Evolutionary conservation across 1,140 invertebrate genomes (phyloP), one percentile per base, ranked within the genome.

Genomic region (Hyles vespertilio): DNA sequence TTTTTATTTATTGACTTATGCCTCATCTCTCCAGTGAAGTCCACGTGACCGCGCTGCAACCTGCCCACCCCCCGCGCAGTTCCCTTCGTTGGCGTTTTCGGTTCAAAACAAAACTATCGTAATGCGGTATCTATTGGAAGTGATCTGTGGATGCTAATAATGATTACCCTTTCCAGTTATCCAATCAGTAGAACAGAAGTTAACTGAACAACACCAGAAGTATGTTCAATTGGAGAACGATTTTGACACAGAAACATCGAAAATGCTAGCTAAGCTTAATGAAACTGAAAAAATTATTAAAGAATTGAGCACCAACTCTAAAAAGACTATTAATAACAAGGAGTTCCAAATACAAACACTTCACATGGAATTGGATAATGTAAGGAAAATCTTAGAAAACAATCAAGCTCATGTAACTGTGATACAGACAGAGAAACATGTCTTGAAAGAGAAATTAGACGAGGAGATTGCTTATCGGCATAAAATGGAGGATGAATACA

Each of bases 401-500:
- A 32, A 58, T 9, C 44, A 59, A 50, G 62, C 69, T 51, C 68
- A 66, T 57, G 11, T 64, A 10, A 46, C 22, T 22, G 1, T 34
- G 6, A 32, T 61, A 32, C 40, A 67, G 51, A 68, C 57, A 32
- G 73, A 79, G 34, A 76, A 70, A 58, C 51, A 51, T 10, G 46
- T 53, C 7, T 49, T 79, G 33, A 40, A 57, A 11, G 32, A 61
- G 11, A 68, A 70, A 32, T 55, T 77, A 22, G 45, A 57, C 32
- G 60, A 69, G 51, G 61, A 67, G 32, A 64, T 59, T 3, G 48
- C 51, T n/a, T 58, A 56, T 36, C 70, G 66, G 65, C 72, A 56
- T 49, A 62, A 64, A 22, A 44, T 73, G 47, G 68, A 77, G 62
- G 64, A 68, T 9, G 72, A 73, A 48, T 77, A 77, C 62, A 47